Conservation (phyloP, 2,113 vertebrate species). For the Passer domesticus region DNA sequence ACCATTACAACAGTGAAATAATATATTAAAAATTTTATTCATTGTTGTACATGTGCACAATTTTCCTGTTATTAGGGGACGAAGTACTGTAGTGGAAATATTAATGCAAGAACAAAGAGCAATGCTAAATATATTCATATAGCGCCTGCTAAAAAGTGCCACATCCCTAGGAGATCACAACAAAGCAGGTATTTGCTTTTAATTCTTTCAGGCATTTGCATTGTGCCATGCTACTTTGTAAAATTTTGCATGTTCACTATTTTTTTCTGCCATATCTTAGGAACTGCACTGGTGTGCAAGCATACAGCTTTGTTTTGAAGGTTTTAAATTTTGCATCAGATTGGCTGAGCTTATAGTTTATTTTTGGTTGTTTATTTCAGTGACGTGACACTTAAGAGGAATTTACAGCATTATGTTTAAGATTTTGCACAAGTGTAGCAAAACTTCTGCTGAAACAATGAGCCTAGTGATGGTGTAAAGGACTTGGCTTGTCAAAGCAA, state of each 20-base stretch:
- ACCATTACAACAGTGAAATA: neutral
- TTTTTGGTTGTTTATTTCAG: neutral
- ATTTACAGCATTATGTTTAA: neutral
- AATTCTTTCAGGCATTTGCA: neutral
- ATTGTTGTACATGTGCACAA: neutral
- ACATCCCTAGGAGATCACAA: neutral
- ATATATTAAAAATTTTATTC: neutral
- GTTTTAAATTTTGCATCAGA: neutral
- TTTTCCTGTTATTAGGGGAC: neutral
- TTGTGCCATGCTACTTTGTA: neutral
- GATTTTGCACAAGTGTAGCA: neutral
- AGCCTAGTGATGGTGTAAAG: fast-evolving
- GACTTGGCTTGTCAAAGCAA: neutral
- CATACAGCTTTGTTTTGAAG: neutral
- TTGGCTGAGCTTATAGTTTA: neutral
- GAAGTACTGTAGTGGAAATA: neutral
- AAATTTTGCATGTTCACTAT: neutral
- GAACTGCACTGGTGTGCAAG: neutral
- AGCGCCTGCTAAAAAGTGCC: neutral
- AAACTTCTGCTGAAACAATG: neutral
- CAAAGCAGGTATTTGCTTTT: neutral
- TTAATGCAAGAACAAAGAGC: neutral
- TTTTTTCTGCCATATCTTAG: neutral
- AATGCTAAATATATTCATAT: neutral
- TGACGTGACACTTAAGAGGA: neutral